A percentile compares a stretch with the other conserved stretches of the same genome.
Conservation (phyloP, 2,888 invertebrate genomes). For the Drosophila kokeensis region DNA sequence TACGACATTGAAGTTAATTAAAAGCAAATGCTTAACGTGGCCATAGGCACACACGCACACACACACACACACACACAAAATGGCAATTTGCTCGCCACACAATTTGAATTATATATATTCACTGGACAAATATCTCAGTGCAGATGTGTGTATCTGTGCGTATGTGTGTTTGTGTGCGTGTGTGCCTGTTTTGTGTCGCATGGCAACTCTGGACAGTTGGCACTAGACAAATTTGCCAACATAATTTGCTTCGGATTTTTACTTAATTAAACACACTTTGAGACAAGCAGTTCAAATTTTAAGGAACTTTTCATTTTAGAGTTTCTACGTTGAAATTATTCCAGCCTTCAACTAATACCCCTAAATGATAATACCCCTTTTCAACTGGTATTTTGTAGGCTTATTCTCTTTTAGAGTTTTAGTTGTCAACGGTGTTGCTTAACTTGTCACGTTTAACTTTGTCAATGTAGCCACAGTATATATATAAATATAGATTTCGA, state of each 20-base stretch:
- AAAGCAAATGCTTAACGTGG: conserved; percentile 58
- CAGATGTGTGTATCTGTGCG: not conserved
- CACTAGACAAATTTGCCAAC: conserved; percentile 5
- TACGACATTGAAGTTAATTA: conserved; percentile 56
- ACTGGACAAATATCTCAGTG: conserved; percentile 11
- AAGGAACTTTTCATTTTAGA: not conserved
- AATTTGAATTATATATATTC: conserved; percentile 36
- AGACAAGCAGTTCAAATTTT: not conserved
- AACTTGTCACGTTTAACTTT: not conserved
- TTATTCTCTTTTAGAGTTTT: not conserved
- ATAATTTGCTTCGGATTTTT: conserved; percentile 17
- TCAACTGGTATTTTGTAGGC: not conserved
- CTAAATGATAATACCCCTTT: not conserved
- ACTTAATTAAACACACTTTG: not conserved
- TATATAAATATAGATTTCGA: not conserved
- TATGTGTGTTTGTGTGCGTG: not conserved
- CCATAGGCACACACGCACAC: conserved; percentile 17
- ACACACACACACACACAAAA: not conserved
- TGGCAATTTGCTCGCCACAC: conserved; percentile 26
- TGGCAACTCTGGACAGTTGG: conserved; percentile 7
- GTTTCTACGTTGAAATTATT: not conserved
- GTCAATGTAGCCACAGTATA: not conserved
- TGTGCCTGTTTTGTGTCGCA: not conserved
- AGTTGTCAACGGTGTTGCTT: not conserved
- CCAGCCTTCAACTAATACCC: not conserved